These are phyloP conservation scores for Procambarus clarkii DNA, from an alignment of 1,140 invertebrate species.

Conservation along the genomic window DNA sequence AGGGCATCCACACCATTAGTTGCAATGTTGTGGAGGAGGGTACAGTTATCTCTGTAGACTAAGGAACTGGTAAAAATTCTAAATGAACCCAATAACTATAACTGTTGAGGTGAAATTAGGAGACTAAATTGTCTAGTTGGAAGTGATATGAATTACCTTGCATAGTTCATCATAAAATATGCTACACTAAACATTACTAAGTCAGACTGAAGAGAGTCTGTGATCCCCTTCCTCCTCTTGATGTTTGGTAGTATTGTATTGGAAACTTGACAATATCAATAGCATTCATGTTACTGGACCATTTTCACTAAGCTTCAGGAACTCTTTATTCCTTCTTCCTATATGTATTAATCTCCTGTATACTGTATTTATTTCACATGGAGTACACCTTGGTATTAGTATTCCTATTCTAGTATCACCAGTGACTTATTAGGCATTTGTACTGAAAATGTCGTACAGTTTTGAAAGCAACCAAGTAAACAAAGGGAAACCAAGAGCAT, in stretches of 20 bases:
- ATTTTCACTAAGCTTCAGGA: not conserved
- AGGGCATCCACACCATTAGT: not conserved
- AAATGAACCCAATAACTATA: not conserved
- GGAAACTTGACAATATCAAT: not conserved
- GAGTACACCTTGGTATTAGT: slow-evolving; percentile 22
- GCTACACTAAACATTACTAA: not conserved
- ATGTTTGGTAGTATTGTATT: not conserved
- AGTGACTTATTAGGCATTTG: slow-evolving; percentile 66
- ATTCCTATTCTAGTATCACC: slow-evolving; percentile 64
- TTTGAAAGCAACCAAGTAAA: slow-evolving; percentile 48
- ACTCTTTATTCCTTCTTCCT: not conserved
- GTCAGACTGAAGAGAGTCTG: not conserved
- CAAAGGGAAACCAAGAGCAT: slow-evolving; percentile 18
- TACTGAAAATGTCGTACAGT: slow-evolving; percentile 62
- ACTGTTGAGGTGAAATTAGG: slow-evolving; percentile 3
- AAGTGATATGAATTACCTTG: slow-evolving; percentile 48
- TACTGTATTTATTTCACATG: not conserved
- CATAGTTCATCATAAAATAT: slow-evolving; percentile 38
- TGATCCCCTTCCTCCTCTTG: not conserved
- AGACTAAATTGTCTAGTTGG: slow-evolving; percentile 14
- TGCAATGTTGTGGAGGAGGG: not conserved
- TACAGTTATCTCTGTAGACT: not conserved
- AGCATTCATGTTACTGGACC: not conserved
- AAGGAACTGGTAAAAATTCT: not conserved
- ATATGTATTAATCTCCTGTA: not conserved